Conservation (phyloP, 2,888 invertebrate species). For the Pachycephus smyrnensis region DNA sequence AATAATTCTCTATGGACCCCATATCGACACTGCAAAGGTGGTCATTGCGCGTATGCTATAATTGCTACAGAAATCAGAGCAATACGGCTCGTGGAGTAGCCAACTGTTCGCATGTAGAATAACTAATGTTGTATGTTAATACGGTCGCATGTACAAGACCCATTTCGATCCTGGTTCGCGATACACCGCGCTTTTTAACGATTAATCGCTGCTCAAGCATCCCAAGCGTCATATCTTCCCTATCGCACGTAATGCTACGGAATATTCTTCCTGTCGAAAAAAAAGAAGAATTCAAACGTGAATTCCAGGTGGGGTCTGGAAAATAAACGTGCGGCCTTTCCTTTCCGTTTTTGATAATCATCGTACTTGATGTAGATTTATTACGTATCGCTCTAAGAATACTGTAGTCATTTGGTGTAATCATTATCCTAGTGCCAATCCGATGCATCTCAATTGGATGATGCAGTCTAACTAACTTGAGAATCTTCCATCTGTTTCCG, state of each 20-base stretch:
- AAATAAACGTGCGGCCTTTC: not conserved
- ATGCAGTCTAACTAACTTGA: not conserved
- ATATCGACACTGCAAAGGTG: not conserved
- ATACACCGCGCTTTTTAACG: slow-evolving; percentile 55
- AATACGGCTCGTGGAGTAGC: not conserved
- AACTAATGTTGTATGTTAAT: slow-evolving; percentile 55
- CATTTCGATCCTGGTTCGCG: slow-evolving; percentile 48
- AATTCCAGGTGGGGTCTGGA: not conserved
- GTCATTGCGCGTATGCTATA: not conserved
- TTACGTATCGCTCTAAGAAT: not conserved
- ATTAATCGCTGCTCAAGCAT: slow-evolving; percentile 53
- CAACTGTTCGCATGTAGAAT: slow-evolving; percentile 45
- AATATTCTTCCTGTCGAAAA: not conserved
- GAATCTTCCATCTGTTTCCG: not conserved
- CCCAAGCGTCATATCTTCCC: slow-evolving; percentile 40
- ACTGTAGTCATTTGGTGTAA: not conserved
- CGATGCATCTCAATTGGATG: not conserved
- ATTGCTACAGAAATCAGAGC: not conserved
- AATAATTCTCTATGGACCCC: not conserved
- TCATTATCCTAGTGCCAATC: not conserved
- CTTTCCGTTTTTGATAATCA: not conserved
- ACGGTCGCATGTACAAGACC: slow-evolving; percentile 48
- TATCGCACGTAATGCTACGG: slow-evolving; percentile 38
- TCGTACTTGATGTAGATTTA: not conserved
- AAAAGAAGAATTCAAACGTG: not conserved